A percentile compares a stretch with the other conserved stretches of the same genome.
These are phyloP conservation scores for Epirrita christyi DNA, from an alignment of 2,888 invertebrate genomes.

Conservation along the genomic window DNA sequence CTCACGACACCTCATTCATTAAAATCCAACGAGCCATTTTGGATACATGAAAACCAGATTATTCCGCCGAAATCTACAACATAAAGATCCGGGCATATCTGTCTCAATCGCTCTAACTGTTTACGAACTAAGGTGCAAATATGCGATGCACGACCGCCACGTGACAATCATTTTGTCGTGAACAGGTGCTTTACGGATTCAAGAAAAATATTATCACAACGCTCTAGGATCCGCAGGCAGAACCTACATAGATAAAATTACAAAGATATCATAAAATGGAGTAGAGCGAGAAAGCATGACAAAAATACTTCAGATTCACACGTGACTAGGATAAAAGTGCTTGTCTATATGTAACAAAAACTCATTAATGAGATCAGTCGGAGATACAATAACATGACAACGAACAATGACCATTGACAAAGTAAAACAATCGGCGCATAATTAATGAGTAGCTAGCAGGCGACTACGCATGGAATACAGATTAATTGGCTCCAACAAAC, in stretches of 20 bases:
- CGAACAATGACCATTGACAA: slow-evolving; percentile 63
- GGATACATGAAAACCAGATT: neutral
- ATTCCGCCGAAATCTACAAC: slow-evolving; percentile 1
- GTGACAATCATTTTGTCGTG: slow-evolving; percentile 40
- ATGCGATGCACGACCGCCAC: slow-evolving; percentile 32
- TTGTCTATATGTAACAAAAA: slow-evolving; percentile 54
- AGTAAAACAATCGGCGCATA: slow-evolving; percentile 67
- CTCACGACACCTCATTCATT: no score
- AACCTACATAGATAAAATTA: slow-evolving; percentile 33
- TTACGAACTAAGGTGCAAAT: slow-evolving; percentile 29
- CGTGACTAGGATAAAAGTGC: slow-evolving; percentile 41
- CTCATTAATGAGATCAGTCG: slow-evolving; percentile 58
- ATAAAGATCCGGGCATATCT: slow-evolving; percentile 19
- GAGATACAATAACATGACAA: slow-evolving; percentile 58
- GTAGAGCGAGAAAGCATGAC: slow-evolving; percentile 23
- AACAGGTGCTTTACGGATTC: slow-evolving; percentile 32
- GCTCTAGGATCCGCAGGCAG: slow-evolving; percentile 21
- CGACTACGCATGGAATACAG: slow-evolving; percentile 67
- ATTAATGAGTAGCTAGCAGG: slow-evolving; percentile 63
- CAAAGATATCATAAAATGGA: slow-evolving; percentile 18
- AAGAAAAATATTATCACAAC: slow-evolving; percentile 32
- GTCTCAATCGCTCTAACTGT: slow-evolving; percentile 9
- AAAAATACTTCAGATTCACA: slow-evolving; percentile 35
- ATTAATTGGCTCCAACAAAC: slow-evolving; percentile 70
- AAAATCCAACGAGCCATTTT: no score